Evolutionary conservation across 2,113 vertebrate genomes (phyloP), one percentile per base, ranked within the genome.

Genomic region (Mus musculus): DNA sequence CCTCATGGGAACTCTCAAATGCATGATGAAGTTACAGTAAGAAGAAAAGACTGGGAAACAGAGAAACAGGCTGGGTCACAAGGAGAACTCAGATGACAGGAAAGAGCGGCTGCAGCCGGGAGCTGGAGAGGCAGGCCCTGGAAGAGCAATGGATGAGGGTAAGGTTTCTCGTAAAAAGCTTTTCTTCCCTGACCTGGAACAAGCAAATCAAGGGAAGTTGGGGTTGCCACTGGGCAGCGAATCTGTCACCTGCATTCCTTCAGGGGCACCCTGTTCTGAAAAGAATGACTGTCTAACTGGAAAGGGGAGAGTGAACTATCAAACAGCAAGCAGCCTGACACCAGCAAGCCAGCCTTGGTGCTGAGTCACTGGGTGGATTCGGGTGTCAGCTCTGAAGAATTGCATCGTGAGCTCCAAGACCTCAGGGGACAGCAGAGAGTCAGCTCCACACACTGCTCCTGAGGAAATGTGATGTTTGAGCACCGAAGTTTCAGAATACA

Each of bases 1-100:
- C 49, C 87, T 91, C 89, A 3, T 0, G n/a, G 85, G 95, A 94
- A 94, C 67, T 80, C 42, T 72, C 88, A 10, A 71, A 56, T 0
- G 5, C 84, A 63, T 19, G 24, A 39, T 16, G 33, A 75, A 75
- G 36, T 67, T 86, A 78, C 17, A 13, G 14, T 17, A 56, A 46
- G 56, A 86, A 92, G 88, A 80, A 92, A 89, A 77, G 11, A 19
- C 30, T 92, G 72, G 72, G 81, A 73, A n/a, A 91, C 89, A 85
- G 80, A 84, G 59, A n/a, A 42, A 16, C 1, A 73, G 3, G 4
- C 8, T 0, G 3, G 78, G 71, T 85, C 69, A 22, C 69, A 20
- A 0, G 5, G 72, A 67, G 85, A 88, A 92, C 78, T 61, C 7
- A 14, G 22, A 61, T 39, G 77, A 54, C 71, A 56, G 65, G 61